Conservation (phyloP, 92 coral and sea anemone species). For the Epizoanthus fatuus region DNA sequence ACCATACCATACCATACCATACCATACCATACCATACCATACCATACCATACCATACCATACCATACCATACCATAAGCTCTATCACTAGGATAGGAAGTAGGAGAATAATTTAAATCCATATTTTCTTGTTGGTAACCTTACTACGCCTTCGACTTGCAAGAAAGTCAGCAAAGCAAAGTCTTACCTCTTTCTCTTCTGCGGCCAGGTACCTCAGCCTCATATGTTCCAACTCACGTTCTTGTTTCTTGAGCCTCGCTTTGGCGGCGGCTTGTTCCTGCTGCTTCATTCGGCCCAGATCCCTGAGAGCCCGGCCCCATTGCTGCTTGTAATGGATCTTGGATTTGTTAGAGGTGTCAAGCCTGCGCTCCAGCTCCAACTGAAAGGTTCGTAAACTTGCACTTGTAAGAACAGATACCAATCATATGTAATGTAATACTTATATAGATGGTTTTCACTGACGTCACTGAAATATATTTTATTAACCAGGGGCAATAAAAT, state of each 20-base stretch:
- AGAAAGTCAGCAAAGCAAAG: background rate
- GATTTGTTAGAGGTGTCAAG: constrained; percentile 95
- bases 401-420: background rate
- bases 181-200: constrained; percentile 95
- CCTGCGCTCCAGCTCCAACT: constrained; percentile 96
- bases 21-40: too few relatives aligned
- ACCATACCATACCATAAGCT: too few relatives aligned
- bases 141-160: background rate
- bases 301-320: constrained; percentile 97
- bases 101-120: too few relatives aligned
- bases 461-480: too few relatives aligned
- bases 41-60: too few relatives aligned
- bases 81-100: too few relatives aligned
- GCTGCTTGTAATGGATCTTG: constrained; percentile 97
- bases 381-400: background rate
- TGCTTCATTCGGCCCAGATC: constrained; percentile 98
- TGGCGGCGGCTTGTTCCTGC: constrained; percentile 94
- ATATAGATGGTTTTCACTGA: background rate
- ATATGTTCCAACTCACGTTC: constrained; percentile 96
- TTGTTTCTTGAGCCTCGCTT: constrained; percentile 94
- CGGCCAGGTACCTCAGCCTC: constrained; percentile 97
- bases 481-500: too few relatives aligned
- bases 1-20: too few relatives aligned
- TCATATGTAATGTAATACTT: background rate
- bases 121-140: background rate